A percentile compares a stretch with the other conserved stretches of the same genome.
These are phyloP conservation scores for Orius insidiosus DNA, from an alignment of 1,140 invertebrate genomes.

Conservation along the genomic window DNA sequence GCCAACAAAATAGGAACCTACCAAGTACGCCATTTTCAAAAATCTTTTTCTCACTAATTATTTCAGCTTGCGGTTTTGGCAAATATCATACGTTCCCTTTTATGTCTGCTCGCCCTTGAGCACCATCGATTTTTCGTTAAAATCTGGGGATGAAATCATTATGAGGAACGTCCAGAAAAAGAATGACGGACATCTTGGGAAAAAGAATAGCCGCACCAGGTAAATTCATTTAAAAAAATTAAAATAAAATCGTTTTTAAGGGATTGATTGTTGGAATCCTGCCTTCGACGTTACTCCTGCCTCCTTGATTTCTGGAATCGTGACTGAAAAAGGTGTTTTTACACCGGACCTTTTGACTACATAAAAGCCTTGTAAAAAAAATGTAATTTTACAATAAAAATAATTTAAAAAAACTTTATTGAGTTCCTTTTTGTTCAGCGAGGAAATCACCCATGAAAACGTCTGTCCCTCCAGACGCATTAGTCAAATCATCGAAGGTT, in stretches of 20 bases:
- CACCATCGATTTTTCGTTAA: constrained; percentile 70
- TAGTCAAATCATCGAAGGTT: too few species aligned
- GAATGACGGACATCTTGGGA: constrained; percentile 83
- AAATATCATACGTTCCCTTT: constrained; percentile 85
- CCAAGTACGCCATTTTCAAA: constrained; percentile 37
- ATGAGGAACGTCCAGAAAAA: constrained; percentile 76
- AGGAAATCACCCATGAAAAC: too few species aligned
- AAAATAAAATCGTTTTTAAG: constrained; percentile 29
- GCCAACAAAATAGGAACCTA: constrained; percentile 99
- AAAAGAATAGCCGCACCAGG: constrained; percentile 68
- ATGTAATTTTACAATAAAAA: too few species aligned
- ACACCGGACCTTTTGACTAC: constrained; percentile 27
- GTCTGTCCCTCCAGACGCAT: too few species aligned
- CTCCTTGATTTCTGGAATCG: constrained; percentile 79
- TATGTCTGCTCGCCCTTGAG: constrained; percentile 88
- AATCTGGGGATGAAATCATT: constrained; percentile 67
- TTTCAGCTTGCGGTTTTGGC: constrained; percentile 73
- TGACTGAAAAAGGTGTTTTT: constrained; percentile 86
- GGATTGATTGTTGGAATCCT: constrained; percentile 94
- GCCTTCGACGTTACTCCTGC: constrained; percentile 98
- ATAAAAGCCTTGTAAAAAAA: too few species aligned
- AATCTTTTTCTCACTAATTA: too few species aligned
- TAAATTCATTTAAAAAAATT: too few species aligned
- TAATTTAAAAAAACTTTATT: too few species aligned
- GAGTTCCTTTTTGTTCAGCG: too few species aligned